Conservation (phyloP, 2,888 invertebrate species). For the Drosophila seclusa region DNA sequence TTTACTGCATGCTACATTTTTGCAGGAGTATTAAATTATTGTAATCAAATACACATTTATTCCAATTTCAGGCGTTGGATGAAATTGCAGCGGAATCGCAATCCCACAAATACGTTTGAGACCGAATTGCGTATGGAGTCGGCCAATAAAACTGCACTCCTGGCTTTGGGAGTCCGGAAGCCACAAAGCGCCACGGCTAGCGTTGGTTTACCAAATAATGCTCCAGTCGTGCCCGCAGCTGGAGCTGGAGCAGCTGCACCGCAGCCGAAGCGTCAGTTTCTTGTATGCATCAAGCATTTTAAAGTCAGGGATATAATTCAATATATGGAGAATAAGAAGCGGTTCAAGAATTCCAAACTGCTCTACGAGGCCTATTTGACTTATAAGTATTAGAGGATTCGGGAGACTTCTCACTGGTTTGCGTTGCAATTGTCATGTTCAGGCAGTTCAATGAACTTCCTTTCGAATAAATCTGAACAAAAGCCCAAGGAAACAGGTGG, state of each 20-base stretch:
- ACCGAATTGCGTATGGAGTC: conserved; percentile 32
- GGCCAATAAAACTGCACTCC: conserved; percentile 53
- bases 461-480: conserved; percentile 53
- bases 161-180: conserved; percentile 54
- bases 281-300: conserved; percentile 47
- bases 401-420: neutral
- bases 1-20: neutral
- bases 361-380: conserved; percentile 56
- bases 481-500: conserved; percentile 78
- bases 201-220: neutral
- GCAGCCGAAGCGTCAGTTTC: conserved; percentile 8
- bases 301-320: conserved; percentile 55
- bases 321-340: conserved; percentile 54
- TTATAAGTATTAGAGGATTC: conserved; percentile 39
- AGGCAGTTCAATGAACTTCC: conserved; percentile 73
- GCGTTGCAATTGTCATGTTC: conserved; percentile 38
- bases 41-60: neutral
- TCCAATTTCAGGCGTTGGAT: conserved; percentile 38
- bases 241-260: neutral
- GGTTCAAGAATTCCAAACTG: conserved; percentile 45
- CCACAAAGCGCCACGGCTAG: neutral
- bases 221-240: neutral
- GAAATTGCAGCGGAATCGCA: conserved; percentile 46
- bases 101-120: conserved; percentile 7
- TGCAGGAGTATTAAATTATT: neutral